phyloP scores from a whole-genome alignment of 2,797 vertebrate genomes.

The Poeciliopsis paucimaculata region DNA sequence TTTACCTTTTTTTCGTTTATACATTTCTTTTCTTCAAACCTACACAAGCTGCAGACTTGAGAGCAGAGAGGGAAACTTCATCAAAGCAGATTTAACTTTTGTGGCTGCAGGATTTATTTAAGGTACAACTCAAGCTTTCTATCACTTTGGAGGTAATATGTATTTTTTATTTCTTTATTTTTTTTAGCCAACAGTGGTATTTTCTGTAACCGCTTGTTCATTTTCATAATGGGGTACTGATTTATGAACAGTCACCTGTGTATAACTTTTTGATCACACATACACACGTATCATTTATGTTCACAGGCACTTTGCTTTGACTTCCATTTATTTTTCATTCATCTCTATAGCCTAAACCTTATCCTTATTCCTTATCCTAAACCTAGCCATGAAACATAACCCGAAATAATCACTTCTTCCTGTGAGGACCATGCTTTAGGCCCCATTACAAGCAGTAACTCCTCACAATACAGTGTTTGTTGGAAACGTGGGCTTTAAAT shows the following conservation, averaged over 20 bases:
- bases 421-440: not conserved
- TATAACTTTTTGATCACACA: conserved; percentile 55
- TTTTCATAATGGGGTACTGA: conserved; percentile 75
- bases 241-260: conserved; percentile 71
- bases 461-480: not conserved
- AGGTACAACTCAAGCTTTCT: conserved; percentile 25
- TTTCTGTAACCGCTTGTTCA: conserved; percentile 61
- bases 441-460: not conserved
- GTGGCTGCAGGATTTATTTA: conserved; percentile 44
- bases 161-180: conserved; percentile 9
- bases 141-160: conserved; percentile 37
- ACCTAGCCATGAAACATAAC: not conserved
- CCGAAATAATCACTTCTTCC: not conserved
- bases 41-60: conserved; percentile 22
- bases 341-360: not conserved
- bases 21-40: conserved; percentile 9
- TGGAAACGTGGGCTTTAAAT: not conserved
- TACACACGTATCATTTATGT: not conserved
- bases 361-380: not conserved
- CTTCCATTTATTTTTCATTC: not conserved
- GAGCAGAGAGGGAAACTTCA: conserved; percentile 61
- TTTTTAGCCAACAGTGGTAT: conserved; percentile 27
- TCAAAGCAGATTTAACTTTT: conserved; percentile 65
- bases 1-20: conserved; percentile 50
- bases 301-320: not conserved